phyloP scores from a whole-genome alignment of 2,888 invertebrate genomes.

The Scaptomyza flava region DNA sequence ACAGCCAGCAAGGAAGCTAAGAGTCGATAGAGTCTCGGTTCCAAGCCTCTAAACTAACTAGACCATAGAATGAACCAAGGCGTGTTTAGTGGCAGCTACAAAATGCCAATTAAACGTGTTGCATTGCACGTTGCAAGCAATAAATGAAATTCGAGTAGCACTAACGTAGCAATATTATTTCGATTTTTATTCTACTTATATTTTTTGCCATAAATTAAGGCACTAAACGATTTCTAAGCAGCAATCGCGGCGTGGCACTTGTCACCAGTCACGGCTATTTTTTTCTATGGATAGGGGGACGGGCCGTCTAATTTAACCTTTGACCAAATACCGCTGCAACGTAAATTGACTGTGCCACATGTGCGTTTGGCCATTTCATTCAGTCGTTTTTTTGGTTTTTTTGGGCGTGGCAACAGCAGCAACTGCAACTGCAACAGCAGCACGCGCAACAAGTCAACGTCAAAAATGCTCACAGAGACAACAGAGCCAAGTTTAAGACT shows the following conservation, averaged over 20 bases:
- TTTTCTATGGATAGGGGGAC: conserved; percentile 9
- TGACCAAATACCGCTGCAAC: conserved; percentile 76
- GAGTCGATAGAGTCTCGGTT: conserved; percentile 3
- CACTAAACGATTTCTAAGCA: conserved; percentile 67
- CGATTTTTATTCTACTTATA: conserved; percentile 21
- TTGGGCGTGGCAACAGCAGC: conserved; percentile 62
- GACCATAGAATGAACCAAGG: conserved; percentile 64
- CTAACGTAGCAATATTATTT: conserved; percentile 22
- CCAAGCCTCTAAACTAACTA: conserved; percentile 20
- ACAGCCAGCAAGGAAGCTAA: conserved; percentile 61
- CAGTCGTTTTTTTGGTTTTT: not conserved
- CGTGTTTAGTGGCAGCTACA: conserved; percentile 60
- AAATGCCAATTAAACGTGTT: conserved; percentile 69
- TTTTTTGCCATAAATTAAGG: conserved; percentile 67
- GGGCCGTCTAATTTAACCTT: conserved; percentile 75
- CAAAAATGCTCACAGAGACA: conserved; percentile 25
- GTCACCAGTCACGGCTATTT: conserved; percentile 63
- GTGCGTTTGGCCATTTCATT: conserved; percentile 53
- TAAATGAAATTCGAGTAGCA: conserved; percentile 68
- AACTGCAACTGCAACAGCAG: conserved; percentile 35
- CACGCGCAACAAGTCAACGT: conserved; percentile 72
- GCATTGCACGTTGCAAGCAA: conserved; percentile 60
- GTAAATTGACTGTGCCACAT: conserved; percentile 53
- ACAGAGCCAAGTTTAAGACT: conserved; percentile 2
- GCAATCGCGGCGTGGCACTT: conserved; percentile 70